A percentile compares a stretch with the other conserved stretches of the same genome.
Evolutionary conservation across 2,888 invertebrate species (phyloP).

Genomic region (Drosophila meridiana): DNA sequence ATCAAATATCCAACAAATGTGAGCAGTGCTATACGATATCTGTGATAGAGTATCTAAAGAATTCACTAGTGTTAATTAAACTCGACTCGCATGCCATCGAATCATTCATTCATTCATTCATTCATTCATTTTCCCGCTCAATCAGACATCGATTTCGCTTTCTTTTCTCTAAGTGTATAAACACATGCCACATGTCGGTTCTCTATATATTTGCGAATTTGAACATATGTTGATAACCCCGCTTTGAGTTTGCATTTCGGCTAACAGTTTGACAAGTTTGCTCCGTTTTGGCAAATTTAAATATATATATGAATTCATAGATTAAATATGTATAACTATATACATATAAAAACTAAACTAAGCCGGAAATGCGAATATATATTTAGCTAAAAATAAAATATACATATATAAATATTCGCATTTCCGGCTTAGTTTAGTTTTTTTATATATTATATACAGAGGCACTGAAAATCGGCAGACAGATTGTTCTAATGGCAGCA

Average conservation of each 20-base stretch:
- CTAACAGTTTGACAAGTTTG: conserved; percentile 3
- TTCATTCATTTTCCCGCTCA: neutral
- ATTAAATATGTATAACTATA: neutral
- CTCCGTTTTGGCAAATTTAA: neutral
- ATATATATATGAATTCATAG: neutral
- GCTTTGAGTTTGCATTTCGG: conserved; percentile 1
- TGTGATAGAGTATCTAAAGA: neutral
- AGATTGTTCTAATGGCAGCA: neutral
- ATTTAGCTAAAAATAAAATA: neutral
- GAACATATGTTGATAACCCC: conserved; percentile 1
- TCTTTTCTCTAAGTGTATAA: neutral
- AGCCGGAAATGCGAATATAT: no score
- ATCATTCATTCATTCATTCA: neutral
- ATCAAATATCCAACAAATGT: conserved; percentile 83
- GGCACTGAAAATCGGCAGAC: neutral
- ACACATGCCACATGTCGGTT: conserved; percentile 3
- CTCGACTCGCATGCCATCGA: neutral
- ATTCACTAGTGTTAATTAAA: conserved; percentile 6
- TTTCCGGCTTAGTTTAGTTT: conserved; percentile 3
- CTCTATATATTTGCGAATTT: neutral
- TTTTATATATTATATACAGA: neutral
- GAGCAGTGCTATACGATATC: conserved; percentile 41
- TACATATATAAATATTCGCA: neutral
- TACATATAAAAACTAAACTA: neutral
- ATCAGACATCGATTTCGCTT: neutral